Base-by-base conservation (phyloP, 2,797 vertebrate genomes). In the Karalla daura region DNA sequence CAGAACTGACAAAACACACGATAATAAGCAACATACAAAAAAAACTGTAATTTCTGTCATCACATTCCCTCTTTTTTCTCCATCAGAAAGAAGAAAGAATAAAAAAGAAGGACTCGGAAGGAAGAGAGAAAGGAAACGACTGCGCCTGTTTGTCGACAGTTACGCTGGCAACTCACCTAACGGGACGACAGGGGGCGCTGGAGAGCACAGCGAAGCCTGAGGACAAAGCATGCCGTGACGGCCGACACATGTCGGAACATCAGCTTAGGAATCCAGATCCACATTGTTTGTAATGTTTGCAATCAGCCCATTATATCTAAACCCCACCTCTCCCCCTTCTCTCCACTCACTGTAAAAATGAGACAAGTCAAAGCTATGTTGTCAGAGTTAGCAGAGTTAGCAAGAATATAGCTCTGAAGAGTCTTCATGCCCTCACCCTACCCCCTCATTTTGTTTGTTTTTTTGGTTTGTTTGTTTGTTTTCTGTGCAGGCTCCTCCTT, bases 51-150 rank as follows among this genome's bases (percentile, higher is more conserved):
- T 61, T 32, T 49, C 12, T 17, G 4, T 2, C 11, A 9, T 20
- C 12, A 3, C 21, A 46, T 43, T 13, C 12, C 37, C 33, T 39
- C n/a, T 37, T 46, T 54, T 25, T 37, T 6, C 10, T 76, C 21
- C 17, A 3, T 58, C 80, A 89, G 86, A 80, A 23, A 81, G 71
- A 75, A 81, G 61, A 83, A 51, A 20, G 23, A 80, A 43, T 59
- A 82, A 44, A 70, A 81, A 69, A 60, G 70, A 12, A 45, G 80
- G 80, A 23, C 60, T 72, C 2, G 86, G 85, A 2, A 67, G 33
- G 37, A 87, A 83, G 63, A 70, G 9, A 25, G 81, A 81, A 39
- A 63, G 66, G 18, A 86, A 82, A 63, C 67, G 67, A 20, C 59
- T 53, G 17, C 76, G n/a, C 23, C 68, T 68, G 39, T 56, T 66